These are phyloP conservation scores for Brachirus orientalis DNA, from an alignment of 2,113 vertebrate genomes.

Conservation along the genomic window DNA sequence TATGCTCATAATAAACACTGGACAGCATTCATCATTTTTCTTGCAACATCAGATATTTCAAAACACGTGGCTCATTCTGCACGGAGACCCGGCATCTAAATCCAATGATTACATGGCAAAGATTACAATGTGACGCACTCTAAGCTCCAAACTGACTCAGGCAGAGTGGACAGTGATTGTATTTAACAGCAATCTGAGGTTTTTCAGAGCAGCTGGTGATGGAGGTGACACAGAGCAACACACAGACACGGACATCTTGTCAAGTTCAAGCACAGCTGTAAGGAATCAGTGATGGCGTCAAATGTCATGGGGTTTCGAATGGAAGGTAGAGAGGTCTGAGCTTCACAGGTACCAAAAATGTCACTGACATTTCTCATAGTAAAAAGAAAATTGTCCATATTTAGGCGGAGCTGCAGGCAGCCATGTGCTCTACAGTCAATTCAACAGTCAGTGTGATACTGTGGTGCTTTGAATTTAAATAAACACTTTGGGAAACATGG, in stretches of 20 bases:
- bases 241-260: slow-evolving; percentile 56
- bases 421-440: slow-evolving; percentile 4
- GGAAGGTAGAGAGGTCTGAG: slow-evolving; percentile 16
- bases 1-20: slow-evolving; percentile 46
- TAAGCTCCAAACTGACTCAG: slow-evolving; percentile 52
- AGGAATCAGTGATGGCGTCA: slow-evolving; percentile 23
- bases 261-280: slow-evolving; percentile 28
- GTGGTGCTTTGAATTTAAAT: too few species aligned
- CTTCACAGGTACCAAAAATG: slow-evolving; percentile 20
- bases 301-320: slow-evolving; percentile 44
- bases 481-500: too few species aligned
- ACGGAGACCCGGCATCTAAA: slow-evolving; percentile 53
- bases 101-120: slow-evolving; percentile 74
- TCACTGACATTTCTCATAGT: slow-evolving; percentile 25
- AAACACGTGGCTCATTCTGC: slow-evolving; percentile 49
- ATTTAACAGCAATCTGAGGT: slow-evolving; percentile 71
- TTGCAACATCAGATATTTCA: slow-evolving; percentile 59
- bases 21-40: slow-evolving; percentile 47
- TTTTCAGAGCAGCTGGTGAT: slow-evolving; percentile 54
- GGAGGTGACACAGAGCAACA: slow-evolving; percentile 47
- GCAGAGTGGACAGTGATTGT: slow-evolving; percentile 65
- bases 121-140: slow-evolving; percentile 73
- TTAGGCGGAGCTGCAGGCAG: slow-evolving; percentile 19
- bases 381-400: slow-evolving; percentile 5
- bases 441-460: neutral